Conservation (phyloP, 2,888 invertebrate genomes). For the Aricia artaxerxes region DNA sequence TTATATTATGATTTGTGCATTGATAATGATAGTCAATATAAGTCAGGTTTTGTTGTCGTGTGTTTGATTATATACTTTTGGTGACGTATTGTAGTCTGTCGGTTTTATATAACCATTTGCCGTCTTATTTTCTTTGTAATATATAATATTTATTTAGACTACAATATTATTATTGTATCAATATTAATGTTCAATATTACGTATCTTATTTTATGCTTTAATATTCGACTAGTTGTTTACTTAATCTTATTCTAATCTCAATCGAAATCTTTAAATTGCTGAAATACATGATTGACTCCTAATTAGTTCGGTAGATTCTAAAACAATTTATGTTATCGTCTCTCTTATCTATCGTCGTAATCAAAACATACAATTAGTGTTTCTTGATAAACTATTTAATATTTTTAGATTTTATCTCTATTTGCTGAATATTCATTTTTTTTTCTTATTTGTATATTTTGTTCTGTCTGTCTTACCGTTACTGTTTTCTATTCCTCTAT, state of each 20-base stretch:
- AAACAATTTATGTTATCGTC: background rate
- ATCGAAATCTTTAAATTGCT: background rate
- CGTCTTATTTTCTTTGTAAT: background rate
- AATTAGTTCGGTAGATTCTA: background rate
- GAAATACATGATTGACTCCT: background rate
- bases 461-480: background rate
- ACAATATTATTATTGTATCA: no score
- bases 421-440: background rate
- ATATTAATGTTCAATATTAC: background rate
- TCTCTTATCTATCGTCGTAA: background rate
- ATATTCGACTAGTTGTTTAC: background rate
- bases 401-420: background rate
- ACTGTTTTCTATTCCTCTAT: background rate
- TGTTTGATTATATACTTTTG: background rate
- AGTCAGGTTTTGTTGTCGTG: background rate
- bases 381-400: background rate
- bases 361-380: background rate
- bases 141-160: no score
- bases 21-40: slow-evolving; percentile 14
- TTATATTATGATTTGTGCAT: slow-evolving; percentile 16
- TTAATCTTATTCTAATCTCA: background rate
- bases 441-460: background rate
- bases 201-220: background rate
- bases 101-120: background rate
- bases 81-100: background rate